These are phyloP conservation scores for Protosalanx chinensis DNA, from an alignment of 2,797 vertebrate genomes.

Conservation along the genomic window DNA sequence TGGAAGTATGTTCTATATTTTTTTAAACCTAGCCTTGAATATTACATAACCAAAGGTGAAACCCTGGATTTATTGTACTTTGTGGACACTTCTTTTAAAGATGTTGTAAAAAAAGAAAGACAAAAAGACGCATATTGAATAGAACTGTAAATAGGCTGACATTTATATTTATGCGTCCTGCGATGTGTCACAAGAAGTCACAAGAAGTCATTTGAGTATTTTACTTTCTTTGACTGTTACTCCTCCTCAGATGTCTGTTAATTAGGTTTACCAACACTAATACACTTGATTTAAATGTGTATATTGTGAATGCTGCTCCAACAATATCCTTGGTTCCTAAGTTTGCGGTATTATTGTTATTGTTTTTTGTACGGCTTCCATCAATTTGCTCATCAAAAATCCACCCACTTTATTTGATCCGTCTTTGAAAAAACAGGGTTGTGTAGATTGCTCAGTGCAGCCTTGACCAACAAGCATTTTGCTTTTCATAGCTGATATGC, in stretches of 20 bases:
- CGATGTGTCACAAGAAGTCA: conserved; percentile 68
- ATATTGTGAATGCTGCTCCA: conserved; percentile 63
- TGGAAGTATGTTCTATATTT: conserved; percentile 80
- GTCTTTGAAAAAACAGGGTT: conserved; percentile 17
- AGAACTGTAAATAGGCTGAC: conserved; percentile 74
- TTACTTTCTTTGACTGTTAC: conserved; percentile 75
- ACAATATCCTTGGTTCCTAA: conserved; percentile 38
- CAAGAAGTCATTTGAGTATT: conserved; percentile 66
- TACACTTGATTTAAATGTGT: conserved; percentile 47
- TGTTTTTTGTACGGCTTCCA: background rate
- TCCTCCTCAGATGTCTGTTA: conserved; percentile 44
- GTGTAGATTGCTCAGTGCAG: conserved; percentile 35
- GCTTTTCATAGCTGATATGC: conserved; percentile 40
- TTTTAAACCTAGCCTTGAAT: conserved; percentile 83
- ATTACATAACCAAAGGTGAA: conserved; percentile 85
- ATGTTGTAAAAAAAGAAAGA: conserved; percentile 60
- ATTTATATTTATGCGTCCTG: conserved; percentile 76
- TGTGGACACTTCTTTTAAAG: conserved; percentile 70
- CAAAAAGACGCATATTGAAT: conserved; percentile 70
- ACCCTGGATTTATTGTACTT: conserved; percentile 75
- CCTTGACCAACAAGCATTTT: conserved; percentile 35
- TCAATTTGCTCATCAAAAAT: conserved; percentile 20
- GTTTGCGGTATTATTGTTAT: background rate
- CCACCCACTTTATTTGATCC: conserved; percentile 19
- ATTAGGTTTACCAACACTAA: conserved; percentile 54